phyloP scores from a whole-genome alignment of 2,113 vertebrate species.

The Ondatra zibethicus region DNA sequence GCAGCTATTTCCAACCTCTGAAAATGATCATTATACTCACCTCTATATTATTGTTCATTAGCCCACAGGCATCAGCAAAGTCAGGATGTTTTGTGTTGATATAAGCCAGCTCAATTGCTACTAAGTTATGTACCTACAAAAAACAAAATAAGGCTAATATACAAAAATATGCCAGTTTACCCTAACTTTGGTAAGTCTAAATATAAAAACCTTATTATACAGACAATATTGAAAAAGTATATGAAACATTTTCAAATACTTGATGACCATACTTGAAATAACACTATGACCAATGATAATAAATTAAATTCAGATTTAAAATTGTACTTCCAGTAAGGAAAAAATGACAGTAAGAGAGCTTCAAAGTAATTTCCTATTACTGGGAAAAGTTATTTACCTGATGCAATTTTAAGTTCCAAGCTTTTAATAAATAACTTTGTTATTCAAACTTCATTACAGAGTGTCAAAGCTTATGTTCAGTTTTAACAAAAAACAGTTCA shows the following conservation, averaged over 20 bases:
- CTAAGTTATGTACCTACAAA: conserved; percentile 97
- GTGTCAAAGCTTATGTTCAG: background rate
- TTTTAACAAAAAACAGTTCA: conserved; percentile 57
- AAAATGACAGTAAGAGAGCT: background rate
- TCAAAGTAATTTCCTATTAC: background rate
- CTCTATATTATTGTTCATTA: conserved; percentile 99
- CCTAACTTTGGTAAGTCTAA: conserved; percentile 41
- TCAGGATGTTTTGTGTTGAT: conserved; percentile 99
- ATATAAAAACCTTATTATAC: conserved; percentile 12
- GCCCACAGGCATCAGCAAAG: conserved; percentile 97
- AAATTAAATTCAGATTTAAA: conserved; percentile 41
- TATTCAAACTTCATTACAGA: conserved; percentile 47
- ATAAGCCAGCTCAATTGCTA: conserved; percentile 98
- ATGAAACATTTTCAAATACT: conserved; percentile 10
- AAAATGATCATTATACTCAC: conserved; percentile 83
- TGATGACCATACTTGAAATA: conserved; percentile 2
- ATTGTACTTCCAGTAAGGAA: background rate
- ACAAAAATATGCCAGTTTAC: background rate
- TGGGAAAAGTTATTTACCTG: background rate
- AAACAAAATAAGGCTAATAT: conserved; percentile 51
- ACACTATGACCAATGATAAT: conserved; percentile 7
- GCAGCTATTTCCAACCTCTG: background rate
- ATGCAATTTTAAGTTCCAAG: conserved; percentile 36
- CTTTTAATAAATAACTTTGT: background rate
- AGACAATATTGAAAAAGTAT: conserved; percentile 16